Base-by-base conservation (phyloP, 1,140 invertebrate genomes). In the Acyrthosiphon pisum region DNA sequence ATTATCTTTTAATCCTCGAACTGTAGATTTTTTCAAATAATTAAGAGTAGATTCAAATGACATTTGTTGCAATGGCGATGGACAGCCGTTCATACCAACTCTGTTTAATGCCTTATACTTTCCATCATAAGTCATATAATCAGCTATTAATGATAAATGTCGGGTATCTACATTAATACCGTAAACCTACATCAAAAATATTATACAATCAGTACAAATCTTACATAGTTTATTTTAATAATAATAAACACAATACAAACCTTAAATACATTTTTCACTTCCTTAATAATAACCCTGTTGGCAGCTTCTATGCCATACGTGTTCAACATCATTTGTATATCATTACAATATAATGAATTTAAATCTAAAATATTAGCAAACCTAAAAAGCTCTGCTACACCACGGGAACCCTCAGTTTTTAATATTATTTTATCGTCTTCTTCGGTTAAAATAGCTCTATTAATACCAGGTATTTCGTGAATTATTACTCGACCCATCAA, bases 51-150 rank as follows among this genome's bases (percentile, higher is more conserved):
- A 98, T 95, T 99, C 99, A 94, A 99, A 99, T 6, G 98, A 99
- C 98, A 99, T 99, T 95, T 99, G 99, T 95, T 99, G 99, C 6
- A 99, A 95, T 0, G 99, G 98, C 8, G 99, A 99, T 0, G 98
- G 96, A 76, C 97, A 98, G 44, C 96, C 96, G 94, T 97, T 97
- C 96, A 99, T 98, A 14, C 98, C 98, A 94, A 96, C 97, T 50
- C 99, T 96, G 95, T 98, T 99, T 95, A 99, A 97, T 0, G 99
- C 98, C 94, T 97, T 97, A 94, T 98, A 99, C 22, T 95, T 96
- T 0, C 99, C 99, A 95, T 98, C 97, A 94, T 97, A 99, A 0
- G 99, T 99, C 99, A 99, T 99, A 95, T 99, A 99, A 95, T 99
- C 99, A 0, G 99, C 98, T 93, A 99, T 97, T 1, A 99, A 95